Conservation (phyloP, 2,888 invertebrate genomes). For the Sympetrum striolatum region DNA sequence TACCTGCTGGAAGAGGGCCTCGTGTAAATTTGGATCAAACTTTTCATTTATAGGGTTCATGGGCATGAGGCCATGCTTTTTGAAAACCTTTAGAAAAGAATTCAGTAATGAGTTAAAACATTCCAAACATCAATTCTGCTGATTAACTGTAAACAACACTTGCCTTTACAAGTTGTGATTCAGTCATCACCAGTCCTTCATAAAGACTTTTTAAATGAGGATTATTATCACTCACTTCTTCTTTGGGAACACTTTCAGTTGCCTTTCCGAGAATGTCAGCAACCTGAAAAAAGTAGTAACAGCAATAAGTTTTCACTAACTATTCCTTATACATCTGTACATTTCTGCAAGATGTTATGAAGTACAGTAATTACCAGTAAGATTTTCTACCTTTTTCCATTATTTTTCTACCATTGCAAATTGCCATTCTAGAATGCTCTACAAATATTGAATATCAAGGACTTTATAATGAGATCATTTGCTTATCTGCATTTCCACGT, state of each 20-base stretch:
- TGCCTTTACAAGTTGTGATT: slow-evolving; percentile 77
- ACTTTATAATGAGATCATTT: too few species aligned
- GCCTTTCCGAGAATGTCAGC: slow-evolving; percentile 90
- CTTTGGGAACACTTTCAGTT: slow-evolving; percentile 85
- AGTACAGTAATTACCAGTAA: too few species aligned
- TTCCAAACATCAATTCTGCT: background rate
- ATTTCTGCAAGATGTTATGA: too few species aligned
- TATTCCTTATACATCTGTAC: too few species aligned
- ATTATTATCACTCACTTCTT: slow-evolving; percentile 71
- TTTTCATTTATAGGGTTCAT: slow-evolving; percentile 90
- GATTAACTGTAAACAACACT: slow-evolving; percentile 22
- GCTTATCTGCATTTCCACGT: too few species aligned
- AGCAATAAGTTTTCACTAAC: background rate
- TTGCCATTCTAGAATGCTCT: too few species aligned
- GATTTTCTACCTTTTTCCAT: too few species aligned
- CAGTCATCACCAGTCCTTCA: slow-evolving; percentile 89
- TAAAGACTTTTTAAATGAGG: slow-evolving; percentile 83
- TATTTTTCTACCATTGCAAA: too few species aligned
- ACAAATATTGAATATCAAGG: too few species aligned
- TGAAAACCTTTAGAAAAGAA: slow-evolving; percentile 73
- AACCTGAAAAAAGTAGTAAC: slow-evolving; percentile 55
- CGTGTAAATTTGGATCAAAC: slow-evolving; percentile 96
- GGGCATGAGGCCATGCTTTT: slow-evolving; percentile 85
- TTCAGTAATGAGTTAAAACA: too few species aligned
- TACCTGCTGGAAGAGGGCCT: slow-evolving; percentile 94